Evolutionary conservation across 2,113 vertebrate genomes (phyloP), one percentile per base, ranked within the genome.

Genomic region (Peromyscus californicus): DNA sequence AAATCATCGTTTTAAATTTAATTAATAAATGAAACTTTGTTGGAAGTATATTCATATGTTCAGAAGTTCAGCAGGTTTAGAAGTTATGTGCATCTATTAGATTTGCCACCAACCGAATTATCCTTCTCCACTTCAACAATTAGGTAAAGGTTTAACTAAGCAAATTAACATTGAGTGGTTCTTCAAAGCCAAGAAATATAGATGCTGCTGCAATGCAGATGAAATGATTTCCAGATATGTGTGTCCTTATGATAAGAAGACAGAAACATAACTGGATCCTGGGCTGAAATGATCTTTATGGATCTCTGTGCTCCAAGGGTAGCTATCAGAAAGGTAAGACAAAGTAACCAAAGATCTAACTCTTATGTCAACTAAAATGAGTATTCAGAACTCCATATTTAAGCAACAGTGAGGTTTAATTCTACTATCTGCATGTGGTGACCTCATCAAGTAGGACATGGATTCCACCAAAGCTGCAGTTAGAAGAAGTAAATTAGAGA

Each of bases 111-210:
- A 61, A 87, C 94, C 91, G 82, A 91, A 91, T 96, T 92, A 82
- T 8, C 93, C 45, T 91, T 89, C 90, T 89, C 48, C 12, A 92
- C 48, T 39, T 92, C 90, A 80, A 88, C 65, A 83, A 31, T 91
- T 93, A 92, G 79, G 80, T 84, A 85, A 93, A 95, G 87, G 69
- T 76, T 97, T 95, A 95, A 91, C 79, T 92, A 97, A 95, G 83
- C 78, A 95, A 96, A 97, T 95, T 95, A 96, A 92, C 89, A 82
- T 65, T 92, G 97, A 97, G 39, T 90, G 24, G 17, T 78, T 96
- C 39, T 80, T 0, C 0, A 97, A 92, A 95, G 63, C 70, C 45
- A 88, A 92, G 63, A 74, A 91, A 36, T 70, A 84, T 87, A 45
- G 63, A 59, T 51, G 83, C 78, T 96, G 26, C 57, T 72, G 59